Percentiles rank a stretch among this genome's conserved stretches.
Evolutionary conservation across 2,888 invertebrate species (phyloP).

Genomic region (Dinocampus coccinellae): DNA sequence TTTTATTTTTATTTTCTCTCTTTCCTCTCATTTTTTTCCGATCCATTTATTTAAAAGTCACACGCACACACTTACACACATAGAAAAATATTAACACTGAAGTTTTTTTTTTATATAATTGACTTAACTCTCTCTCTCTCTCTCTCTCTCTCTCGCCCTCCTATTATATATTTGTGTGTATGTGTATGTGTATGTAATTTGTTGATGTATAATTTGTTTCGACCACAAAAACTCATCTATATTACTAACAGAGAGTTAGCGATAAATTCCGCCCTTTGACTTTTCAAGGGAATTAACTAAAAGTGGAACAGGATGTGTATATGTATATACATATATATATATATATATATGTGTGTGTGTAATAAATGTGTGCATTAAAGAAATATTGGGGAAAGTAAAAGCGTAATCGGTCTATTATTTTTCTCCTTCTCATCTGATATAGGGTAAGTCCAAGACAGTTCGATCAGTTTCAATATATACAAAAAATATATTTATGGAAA

Average conservation of each 20-base stretch:
- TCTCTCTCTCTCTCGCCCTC: not conserved
- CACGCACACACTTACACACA: not conserved
- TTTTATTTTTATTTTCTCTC: not conserved
- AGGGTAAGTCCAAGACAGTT: no score
- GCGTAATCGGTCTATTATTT: not conserved
- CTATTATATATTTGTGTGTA: not conserved
- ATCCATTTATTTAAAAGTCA: constrained; percentile 2
- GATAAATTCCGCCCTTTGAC: not conserved
- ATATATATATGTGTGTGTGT: not conserved
- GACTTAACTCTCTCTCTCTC: not conserved
- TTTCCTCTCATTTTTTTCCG: not conserved
- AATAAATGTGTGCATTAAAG: not conserved
- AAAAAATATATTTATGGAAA: no score
- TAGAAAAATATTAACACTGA: not conserved
- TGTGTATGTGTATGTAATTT: not conserved
- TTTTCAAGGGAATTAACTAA: not conserved
- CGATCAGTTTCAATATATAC: no score
- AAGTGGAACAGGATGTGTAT: not conserved
- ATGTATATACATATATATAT: not conserved
- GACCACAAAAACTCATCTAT: not conserved
- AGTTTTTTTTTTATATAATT: not conserved
- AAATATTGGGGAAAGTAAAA: not conserved
- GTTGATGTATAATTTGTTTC: not conserved
- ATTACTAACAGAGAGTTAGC: not conserved
- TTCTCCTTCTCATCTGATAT: not conserved